Evolutionary conservation across 2,113 vertebrate genomes (phyloP), one percentile per base, ranked within the genome.

Genomic region (Lepidothrix coronata): DNA sequence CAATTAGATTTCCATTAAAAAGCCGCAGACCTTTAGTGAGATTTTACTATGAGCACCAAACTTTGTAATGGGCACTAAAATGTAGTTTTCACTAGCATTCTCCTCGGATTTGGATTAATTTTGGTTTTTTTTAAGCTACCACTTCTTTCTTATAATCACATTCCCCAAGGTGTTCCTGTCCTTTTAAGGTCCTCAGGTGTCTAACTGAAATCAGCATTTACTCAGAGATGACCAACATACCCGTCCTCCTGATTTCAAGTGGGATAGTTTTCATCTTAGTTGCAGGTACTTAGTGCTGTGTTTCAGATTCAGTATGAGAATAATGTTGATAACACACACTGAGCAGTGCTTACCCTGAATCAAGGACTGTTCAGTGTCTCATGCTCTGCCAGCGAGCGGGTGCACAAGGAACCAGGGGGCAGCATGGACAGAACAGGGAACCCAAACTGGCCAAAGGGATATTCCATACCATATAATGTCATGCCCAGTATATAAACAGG

Each of bases 401-500:
- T 44, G 19, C 23, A 59, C 7, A 46, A 25, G 61, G 14, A 63
- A 28, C n/a, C 0, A 1, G 4, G 14, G 3, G 33, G 8, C 37
- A 44, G 37, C 27, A 4, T 28, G 27, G 9, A 37, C 31, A 23
- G 44, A 28, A 59, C 6, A 30, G 23, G 14, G 15, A 33, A 51
- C 37, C 18, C 9, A 8, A 58, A 11, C 22, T 52, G 59, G 37
- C 37, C 28, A 24, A 25, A 51, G 46, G 33, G 12, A 17, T 46
- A 9, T 24, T 59, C 39, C 52, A 24, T 33, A 39, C 16, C 22
- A 27, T 0, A 11, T n/a, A n/a, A 12, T 3, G 13, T 55, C 35
- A 28, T 89, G 27, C 8, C 33, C 10, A 14, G 15, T 46, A 6
- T 24, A 11, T 39, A n/a, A 46, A 30, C 3, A 28, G 8, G 12